Conservation (phyloP, 2,113 vertebrate species). For the Stictonetta naevosa region DNA sequence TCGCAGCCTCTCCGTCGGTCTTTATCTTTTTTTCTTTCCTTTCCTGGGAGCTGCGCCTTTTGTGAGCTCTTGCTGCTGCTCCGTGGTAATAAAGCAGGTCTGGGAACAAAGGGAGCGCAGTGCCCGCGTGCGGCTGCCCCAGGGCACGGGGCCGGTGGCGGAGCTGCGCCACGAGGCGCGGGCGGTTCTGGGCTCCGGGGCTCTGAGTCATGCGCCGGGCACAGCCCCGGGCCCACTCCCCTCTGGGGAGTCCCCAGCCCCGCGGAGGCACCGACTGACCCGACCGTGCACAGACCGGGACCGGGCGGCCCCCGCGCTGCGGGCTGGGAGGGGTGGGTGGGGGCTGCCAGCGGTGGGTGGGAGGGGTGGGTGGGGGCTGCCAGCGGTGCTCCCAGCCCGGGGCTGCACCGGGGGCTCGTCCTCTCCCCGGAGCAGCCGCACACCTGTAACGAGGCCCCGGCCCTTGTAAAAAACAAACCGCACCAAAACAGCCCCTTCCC, state of each 20-base stretch:
- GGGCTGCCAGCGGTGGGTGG: too few species aligned
- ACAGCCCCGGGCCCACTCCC: neutral
- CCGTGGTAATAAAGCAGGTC: slow-evolving; percentile 33
- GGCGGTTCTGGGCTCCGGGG: neutral
- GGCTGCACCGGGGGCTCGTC: neutral
- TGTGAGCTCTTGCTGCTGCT: rapidly evolving
- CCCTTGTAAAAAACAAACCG: rapidly evolving
- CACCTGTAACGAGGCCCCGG: neutral
- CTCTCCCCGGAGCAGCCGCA: neutral
- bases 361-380: rapidly evolving
- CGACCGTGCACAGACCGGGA: too few species aligned
- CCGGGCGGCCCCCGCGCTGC: neutral
- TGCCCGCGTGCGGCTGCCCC: neutral
- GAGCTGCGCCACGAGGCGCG: neutral
- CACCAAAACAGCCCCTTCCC: neutral
- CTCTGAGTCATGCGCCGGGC: neutral
- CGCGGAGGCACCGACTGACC: neutral
- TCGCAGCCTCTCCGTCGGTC: neutral
- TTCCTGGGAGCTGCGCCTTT: neutral
- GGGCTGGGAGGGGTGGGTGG: neutral
- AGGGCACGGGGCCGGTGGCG: neutral
- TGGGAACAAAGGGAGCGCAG: neutral
- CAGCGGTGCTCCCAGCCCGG: neutral
- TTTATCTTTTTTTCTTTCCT: neutral
- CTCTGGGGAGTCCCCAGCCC: neutral